Base-by-base conservation (phyloP, 2,888 invertebrate species). In the Hylaea fasciaria region DNA sequence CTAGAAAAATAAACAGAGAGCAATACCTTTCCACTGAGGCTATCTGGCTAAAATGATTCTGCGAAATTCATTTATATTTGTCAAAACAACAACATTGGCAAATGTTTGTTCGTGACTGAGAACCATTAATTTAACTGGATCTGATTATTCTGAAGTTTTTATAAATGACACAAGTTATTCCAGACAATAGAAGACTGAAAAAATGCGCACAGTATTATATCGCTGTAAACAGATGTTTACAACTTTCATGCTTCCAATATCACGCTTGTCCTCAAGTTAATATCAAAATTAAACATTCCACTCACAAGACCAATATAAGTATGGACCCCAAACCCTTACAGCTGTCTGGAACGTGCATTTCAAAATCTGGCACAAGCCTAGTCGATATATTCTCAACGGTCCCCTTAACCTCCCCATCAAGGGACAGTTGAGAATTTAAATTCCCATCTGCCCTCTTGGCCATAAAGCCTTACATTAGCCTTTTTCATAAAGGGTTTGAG, bases 31-130 rank as follows among this genome's bases (percentile, higher is more conserved):
- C 47, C 44, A 47, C 40, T 51, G 43, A 54, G 28, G 44, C 39
- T 49, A 58, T 48, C 49, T 10, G 39, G 49, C 44, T 12, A 61
- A 57, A 61, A 57, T 45, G 32, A 49, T 51, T 52, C 22, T 32
- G 43, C 3, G 50, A 65, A 53, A 29, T 51, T 61, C 57, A 47
- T 58, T 56, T 58, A 13, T 57, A 55, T 49, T 40, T 54, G 56
- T 50, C 57, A 57, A 54, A 64, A 47, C 32, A 48, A 48, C 2
- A 22, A 59, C 58, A 45, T 49, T 62, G 41, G 40, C 13, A 56
- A 57, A 58, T 50, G 65, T 53, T 54, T 53, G 58, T 55, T 50
- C 29, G 47, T 43, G 37, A 64, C n/a, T 13, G 12, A 7, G 12
- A n/a, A 40, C 40, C 22, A 22, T 22, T 22, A 22, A 22, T 22